Base-by-base conservation (phyloP, 2,113 vertebrate genomes). In the Cyprinus carpio region DNA sequence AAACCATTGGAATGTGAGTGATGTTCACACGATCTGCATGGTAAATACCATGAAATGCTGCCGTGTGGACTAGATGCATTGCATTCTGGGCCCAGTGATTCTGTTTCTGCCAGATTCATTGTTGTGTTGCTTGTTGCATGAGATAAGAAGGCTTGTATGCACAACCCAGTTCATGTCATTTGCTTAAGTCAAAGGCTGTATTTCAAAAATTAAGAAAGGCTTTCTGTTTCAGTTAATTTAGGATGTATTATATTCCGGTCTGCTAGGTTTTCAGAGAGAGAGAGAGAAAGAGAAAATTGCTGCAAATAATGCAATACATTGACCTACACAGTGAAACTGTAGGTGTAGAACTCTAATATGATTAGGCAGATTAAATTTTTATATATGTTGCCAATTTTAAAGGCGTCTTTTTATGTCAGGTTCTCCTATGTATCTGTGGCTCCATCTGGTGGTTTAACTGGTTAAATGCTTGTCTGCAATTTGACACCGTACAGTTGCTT, bases 391-490 rank as follows among this genome's bases (percentile, higher is more conserved):
- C 10, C 31, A n/a, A 2, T 37, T 54, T 78, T 25, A 4, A 37
- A 13, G 8, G 49, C 2, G 1, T 77, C 0, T 46, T 43, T 62
- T 7, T 62, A 4, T 69, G 10, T 29, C 20, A 27, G 7, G 16
- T 65, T 65, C 12, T n/a, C 54, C 12, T 25, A 49, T 75, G 58
- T 51, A 20, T 16, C 54, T 54, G 23, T 67, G 51, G 29, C 81
- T 31, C 85, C 85, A 86, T 86, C 85, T 86, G 34, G 69, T 82
- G 85, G 43, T 37, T 18, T 2, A 71, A 46, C 43, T 69, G 15
- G 31, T 16, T 58, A 51, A 27, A 9, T 40, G 0, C 40, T 25
- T 43, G 27, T 23, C 29, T 49, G 69, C 27, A 27, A 0, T 62
- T 16, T 6, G 31, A 6, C 25, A 65, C 27, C 31, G 64, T 67